Evolutionary conservation across 2,113 vertebrate species (phyloP), one percentile per base, ranked within the genome.

Genomic region (Rissa tridactyla): DNA sequence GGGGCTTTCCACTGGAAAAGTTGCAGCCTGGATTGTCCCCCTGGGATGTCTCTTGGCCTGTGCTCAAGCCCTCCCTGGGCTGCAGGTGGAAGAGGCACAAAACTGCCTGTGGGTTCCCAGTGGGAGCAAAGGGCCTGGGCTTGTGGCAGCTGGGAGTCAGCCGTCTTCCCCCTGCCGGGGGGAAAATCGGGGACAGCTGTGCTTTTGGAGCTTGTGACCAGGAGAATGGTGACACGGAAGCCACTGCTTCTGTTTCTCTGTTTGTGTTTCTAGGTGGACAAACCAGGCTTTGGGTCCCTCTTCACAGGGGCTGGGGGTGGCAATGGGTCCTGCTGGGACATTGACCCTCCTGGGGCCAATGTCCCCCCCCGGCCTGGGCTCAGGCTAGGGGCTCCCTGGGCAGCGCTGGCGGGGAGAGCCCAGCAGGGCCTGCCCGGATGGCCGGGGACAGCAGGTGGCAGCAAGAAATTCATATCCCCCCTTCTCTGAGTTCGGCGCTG

Each of bases 381-480:
- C 15, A 7, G 42, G 30, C 46, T 4, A 40, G 25, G 15, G 34
- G 40, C 14, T 51, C 73, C 72, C 7, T 19, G n/a, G 58, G 42
- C 40, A 36, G 51, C 3, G 66, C 36, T 68, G 83, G 71, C 34
- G 22, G 16, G 72, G 13, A 42, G n/a, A 60, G 55, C 64, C 7
- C 60, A 79, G 60, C 55, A 23, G 36, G 6, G 55, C 44, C 55
- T 93, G 87, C 18, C 64, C 77, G 68, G 78, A 85, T 92, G 75
- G 15, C 54, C 38, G 21, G 62, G 71, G 54, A 92, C 90, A 90
- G 86, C 82, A 95, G 90, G 62, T 94, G 94, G 87, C 96, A 95
- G 90, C 71, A 92, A 19, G 51, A 70, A 88, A 38, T 83, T 36
- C 34, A 13, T 10, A 23, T 78, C 71, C 61, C n/a, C 34, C 38